Base-by-base conservation (phyloP, 2,888 invertebrate species). In the Candidula unifasciata region DNA sequence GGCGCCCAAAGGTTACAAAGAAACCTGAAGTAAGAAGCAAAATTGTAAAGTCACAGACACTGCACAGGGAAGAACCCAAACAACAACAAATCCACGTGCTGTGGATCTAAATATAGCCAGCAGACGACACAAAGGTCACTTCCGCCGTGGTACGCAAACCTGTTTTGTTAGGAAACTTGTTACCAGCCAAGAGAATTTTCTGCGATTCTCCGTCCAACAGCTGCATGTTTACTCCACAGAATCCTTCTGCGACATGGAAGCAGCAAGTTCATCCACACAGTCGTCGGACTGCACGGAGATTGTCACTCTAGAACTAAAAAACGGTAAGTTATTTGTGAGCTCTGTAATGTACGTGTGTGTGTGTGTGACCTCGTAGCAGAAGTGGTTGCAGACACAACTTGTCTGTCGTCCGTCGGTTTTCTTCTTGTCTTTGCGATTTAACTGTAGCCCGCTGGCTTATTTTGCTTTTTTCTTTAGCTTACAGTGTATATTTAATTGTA, bases 21-120 rank as follows among this genome's bases (percentile, higher is more conserved):
- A n/a, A n/a, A n/a, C n/a, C n/a, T n/a, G n/a, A n/a, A n/a, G n/a
- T n/a, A n/a, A n/a, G n/a, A n/a, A n/a, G n/a, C n/a, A n/a, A n/a
- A n/a, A n/a, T n/a, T n/a, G n/a, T n/a, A n/a, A n/a, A n/a, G n/a
- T n/a, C n/a, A n/a, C n/a, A n/a, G n/a, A n/a, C n/a, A n/a, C n/a
- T n/a, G n/a, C n/a, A n/a, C n/a, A n/a, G n/a, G n/a, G n/a, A n/a
- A 24, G 8, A 24, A 60, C 3, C 5, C 71, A 81, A 87, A 88
- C 76, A 86, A 86, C 89, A 89, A 90, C 89, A 89, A 87, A 84
- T 82, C 86, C 90, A 90, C 90, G 90, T 90, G 90, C 86, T 86
- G 85, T 84, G 83, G 84, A 84, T 86, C 87, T 90, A 90, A 87
- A 74, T 52, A 83, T 79, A 83, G 85, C 85, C 85, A 86, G 76